Conservation (phyloP, 2,113 vertebrate species). For the Sinosuthora webbiana region DNA sequence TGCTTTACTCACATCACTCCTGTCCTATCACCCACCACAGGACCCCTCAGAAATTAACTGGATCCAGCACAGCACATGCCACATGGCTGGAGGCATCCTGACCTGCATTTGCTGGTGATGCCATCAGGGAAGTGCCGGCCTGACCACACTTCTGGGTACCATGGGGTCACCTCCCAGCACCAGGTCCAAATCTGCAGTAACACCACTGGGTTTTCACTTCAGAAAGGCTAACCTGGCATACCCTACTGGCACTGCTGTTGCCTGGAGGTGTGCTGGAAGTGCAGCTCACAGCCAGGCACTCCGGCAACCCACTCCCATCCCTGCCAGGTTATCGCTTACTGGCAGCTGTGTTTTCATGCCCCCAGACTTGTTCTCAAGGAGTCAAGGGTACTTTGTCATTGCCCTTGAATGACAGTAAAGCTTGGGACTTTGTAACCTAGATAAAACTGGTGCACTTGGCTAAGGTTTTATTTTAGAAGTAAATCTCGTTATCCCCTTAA, state of each 20-base stretch:
- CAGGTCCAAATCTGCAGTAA: not conserved
- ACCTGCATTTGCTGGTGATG: not conserved
- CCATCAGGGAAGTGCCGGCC: too few species aligned
- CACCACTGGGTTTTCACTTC: not conserved
- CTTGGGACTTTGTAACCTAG: not conserved
- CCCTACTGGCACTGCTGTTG: not conserved
- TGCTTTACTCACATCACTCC: not conserved
- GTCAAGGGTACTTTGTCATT: not conserved
- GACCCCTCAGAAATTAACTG: not conserved
- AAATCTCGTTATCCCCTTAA: not conserved
- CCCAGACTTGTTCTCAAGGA: not conserved
- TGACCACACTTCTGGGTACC: not conserved
- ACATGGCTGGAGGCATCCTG: not conserved
- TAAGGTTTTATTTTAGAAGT: not conserved
- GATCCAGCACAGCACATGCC: fast-evolving
- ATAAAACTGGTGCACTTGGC: not conserved
- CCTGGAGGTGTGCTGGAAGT: not conserved
- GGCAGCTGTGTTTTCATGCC: not conserved
- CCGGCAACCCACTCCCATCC: not conserved
- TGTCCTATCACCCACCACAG: fast-evolving
- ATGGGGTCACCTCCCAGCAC: not conserved
- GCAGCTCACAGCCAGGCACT: not conserved
- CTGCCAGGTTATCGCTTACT: fast-evolving
- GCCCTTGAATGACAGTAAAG: not conserved
- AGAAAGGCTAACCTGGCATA: not conserved